Percentiles rank a stretch among this genome's conserved stretches.
Conservation (phyloP, 2,888 invertebrate genomes). For the Lithophane socia region DNA sequence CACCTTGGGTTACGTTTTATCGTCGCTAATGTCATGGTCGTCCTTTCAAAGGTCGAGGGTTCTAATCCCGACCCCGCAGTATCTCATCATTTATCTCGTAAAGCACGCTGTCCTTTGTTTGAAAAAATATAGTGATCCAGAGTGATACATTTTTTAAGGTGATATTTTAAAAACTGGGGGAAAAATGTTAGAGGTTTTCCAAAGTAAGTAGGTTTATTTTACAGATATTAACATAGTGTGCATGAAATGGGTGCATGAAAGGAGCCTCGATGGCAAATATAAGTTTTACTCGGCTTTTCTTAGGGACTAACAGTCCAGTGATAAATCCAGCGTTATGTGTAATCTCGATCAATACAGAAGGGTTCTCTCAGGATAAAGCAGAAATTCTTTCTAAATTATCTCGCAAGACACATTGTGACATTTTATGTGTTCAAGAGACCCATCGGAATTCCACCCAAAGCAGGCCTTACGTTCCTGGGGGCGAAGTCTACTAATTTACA, state of each 20-base stretch:
- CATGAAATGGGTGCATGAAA: neutral
- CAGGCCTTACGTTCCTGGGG: no score
- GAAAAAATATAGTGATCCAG: constrained; percentile 20
- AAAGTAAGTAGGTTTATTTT: neutral
- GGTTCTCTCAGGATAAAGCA: neutral
- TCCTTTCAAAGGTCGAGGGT: constrained; percentile 52
- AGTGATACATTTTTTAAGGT: neutral
- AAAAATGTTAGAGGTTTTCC: neutral
- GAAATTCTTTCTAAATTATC: neutral
- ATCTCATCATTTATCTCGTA: constrained; percentile 57
- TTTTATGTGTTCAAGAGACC: neutral
- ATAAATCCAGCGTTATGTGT: no score
- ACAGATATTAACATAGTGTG: neutral
- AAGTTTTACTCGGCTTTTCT: neutral
- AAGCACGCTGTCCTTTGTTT: constrained; percentile 41
- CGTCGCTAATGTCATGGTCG: constrained; percentile 48
- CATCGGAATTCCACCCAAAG: no score
- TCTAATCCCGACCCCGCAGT: constrained; percentile 44
- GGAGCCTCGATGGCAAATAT: no score
- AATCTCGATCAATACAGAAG: neutral
- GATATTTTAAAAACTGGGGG: constrained; percentile 2
- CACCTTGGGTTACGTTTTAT: constrained; percentile 50
- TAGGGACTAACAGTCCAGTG: neutral
- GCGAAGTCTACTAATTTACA: no score
- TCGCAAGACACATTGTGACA: neutral